A percentile compares a stretch with the other conserved stretches of the same genome.
Evolutionary conservation across 2,113 vertebrate species (phyloP).

Genomic region (Ahaetulla prasina): DNA sequence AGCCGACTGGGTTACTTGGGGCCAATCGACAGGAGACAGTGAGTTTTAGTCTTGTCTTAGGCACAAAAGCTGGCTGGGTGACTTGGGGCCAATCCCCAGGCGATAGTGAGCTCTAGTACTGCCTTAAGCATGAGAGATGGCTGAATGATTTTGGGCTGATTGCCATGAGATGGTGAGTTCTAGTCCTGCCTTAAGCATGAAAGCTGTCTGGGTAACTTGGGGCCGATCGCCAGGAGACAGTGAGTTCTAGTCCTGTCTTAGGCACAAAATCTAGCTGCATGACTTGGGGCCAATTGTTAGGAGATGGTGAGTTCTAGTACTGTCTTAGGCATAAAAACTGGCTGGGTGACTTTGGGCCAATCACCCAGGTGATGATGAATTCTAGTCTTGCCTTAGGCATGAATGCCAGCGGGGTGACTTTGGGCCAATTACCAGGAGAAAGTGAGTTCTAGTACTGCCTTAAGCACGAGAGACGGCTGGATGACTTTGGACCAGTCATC

Average conservation of each 20-base stretch:
- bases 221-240: neutral
- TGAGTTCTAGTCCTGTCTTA: neutral
- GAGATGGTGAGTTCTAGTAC: neutral
- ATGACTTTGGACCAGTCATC: neutral
- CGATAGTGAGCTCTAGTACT: neutral
- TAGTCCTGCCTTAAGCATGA: too few species aligned
- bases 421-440: rapidly evolving
- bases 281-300: neutral
- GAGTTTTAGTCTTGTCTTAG: neutral
- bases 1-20: neutral
- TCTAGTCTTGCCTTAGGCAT: too few species aligned
- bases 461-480: too few species aligned
- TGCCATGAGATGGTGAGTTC: too few species aligned
- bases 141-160: too few species aligned
- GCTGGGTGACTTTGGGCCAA: neutral
- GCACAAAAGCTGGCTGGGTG: neutral
- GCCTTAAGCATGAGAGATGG: rapidly evolving
- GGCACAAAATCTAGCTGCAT: rapidly evolving
- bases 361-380: rapidly evolving
- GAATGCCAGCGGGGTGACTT: too few species aligned
- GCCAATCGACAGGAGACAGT: neutral
- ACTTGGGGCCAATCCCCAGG: neutral
- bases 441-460: too few species aligned
- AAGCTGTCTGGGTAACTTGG: rapidly evolving
- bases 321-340: rapidly evolving